phyloP scores from a whole-genome alignment of 2,888 invertebrate genomes.

The Sminthurinus aureus region DNA sequence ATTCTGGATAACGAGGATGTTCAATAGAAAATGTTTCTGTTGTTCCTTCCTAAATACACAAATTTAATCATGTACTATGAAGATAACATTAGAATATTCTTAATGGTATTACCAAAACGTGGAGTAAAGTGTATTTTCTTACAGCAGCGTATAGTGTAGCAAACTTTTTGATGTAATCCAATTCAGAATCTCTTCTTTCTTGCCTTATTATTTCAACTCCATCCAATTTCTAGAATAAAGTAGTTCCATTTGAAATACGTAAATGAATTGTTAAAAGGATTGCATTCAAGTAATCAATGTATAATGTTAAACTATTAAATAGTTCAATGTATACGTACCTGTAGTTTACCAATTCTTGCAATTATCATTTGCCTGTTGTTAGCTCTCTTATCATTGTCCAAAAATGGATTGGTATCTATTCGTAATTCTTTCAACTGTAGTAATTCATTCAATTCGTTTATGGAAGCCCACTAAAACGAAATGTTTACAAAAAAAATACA shows the following conservation, averaged over 20 bases:
- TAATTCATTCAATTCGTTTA: constrained; percentile 85
- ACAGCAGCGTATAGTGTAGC: constrained; percentile 74
- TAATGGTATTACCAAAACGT: too few relatives aligned
- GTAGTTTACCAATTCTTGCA: constrained; percentile 79
- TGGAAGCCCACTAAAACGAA: constrained; percentile 76
- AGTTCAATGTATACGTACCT: constrained; percentile 64
- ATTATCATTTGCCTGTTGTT: constrained; percentile 82
- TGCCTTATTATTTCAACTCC: constrained; percentile 73
- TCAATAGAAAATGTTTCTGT: constrained; percentile 69
- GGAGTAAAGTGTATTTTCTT: too few relatives aligned
- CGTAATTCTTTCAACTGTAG: constrained; percentile 72
- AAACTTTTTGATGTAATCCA: constrained; percentile 87
- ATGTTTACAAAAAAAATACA: background rate
- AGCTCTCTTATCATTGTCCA: constrained; percentile 70
- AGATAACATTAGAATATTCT: too few relatives aligned
- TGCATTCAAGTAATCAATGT: background rate
- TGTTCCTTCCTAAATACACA: constrained; percentile 64
- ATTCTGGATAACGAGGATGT: constrained; percentile 78
- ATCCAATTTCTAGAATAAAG: constrained; percentile 70
- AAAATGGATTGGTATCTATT: constrained; percentile 75
- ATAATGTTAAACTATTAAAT: background rate
- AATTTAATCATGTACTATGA: too few relatives aligned
- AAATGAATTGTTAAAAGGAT: background rate
- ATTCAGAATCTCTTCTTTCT: constrained; percentile 85
- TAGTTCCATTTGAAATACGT: constrained; percentile 35